phyloP scores from a whole-genome alignment of 2,113 vertebrate species.

The Zapornia atra region DNA sequence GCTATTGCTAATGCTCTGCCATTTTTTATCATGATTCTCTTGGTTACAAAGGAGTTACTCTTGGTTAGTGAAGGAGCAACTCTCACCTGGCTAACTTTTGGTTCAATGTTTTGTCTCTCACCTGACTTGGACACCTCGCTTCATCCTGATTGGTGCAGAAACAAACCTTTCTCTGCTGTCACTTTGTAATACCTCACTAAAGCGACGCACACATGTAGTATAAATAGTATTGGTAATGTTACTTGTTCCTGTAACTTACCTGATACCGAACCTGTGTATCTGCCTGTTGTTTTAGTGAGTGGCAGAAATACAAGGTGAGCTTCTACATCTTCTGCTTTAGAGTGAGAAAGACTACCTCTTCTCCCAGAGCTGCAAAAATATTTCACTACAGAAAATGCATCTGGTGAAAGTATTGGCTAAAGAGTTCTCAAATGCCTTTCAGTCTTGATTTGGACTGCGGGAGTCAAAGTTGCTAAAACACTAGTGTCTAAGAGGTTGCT shows the following conservation, averaged over 20 bases:
- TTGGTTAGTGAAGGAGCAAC: not conserved
- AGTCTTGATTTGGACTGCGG: not conserved
- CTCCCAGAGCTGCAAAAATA: accelerated
- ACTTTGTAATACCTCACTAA: not conserved
- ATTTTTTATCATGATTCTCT: not conserved
- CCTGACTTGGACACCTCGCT: not conserved
- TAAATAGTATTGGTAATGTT: not conserved
- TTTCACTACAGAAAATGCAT: not conserved
- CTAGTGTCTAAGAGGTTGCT: not conserved
- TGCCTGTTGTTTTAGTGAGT: not conserved
- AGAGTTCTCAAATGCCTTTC: not conserved
- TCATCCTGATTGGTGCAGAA: not conserved
- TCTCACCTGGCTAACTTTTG: not conserved
- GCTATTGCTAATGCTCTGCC: not conserved
- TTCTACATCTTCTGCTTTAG: not conserved
- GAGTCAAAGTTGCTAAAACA: not conserved
- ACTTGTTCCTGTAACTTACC: not conserved
- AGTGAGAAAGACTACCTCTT: not conserved
- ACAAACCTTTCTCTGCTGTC: not conserved
- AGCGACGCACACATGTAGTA: not conserved
- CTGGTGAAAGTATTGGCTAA: not conserved
- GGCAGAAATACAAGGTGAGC: not conserved
- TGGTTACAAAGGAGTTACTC: not conserved
- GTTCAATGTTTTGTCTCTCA: not conserved
- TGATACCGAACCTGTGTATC: not conserved